These are phyloP conservation scores for Nymphalis io DNA, from an alignment of 1,140 invertebrate species.

Conservation along the genomic window DNA sequence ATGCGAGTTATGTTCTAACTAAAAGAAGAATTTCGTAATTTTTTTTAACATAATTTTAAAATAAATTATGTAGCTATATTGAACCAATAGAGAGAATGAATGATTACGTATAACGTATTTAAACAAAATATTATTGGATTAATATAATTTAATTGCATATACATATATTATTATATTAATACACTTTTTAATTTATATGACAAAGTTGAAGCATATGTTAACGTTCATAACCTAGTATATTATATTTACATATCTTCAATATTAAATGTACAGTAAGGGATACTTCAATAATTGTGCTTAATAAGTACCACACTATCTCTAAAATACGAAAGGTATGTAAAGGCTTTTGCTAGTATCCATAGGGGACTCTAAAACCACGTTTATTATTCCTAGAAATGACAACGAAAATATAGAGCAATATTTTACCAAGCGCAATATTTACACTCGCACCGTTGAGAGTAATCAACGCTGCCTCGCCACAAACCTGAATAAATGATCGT, in stretches of 20 bases:
- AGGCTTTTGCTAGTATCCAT: background rate
- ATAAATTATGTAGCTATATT: background rate
- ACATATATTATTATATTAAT: no score
- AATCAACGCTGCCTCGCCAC: slow-evolving; percentile 33
- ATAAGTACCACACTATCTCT: no score
- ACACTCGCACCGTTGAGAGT: slow-evolving; percentile 22
- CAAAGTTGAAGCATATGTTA: no score
- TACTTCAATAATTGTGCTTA: no score
- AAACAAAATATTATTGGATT: no score
- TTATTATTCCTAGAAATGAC: slow-evolving; percentile 36
- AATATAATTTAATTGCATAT: no score
- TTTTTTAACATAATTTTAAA: background rate
- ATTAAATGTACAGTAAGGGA: no score
- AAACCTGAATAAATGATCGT: slow-evolving; percentile 34
- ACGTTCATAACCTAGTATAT: no score
- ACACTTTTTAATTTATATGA: no score
- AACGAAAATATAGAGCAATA: slow-evolving; percentile 24
- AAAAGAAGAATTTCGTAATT: background rate
- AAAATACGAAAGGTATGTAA: no score
- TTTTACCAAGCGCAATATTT: slow-evolving; percentile 31
- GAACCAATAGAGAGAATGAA: background rate
- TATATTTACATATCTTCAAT: no score
- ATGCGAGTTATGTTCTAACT: slow-evolving; percentile 5
- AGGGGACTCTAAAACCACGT: slow-evolving; percentile 24
- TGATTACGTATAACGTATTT: no score